A percentile compares a stretch with the other conserved stretches of the same genome.
phyloP scores from a whole-genome alignment of 1,140 invertebrate species.

The Drosophila pseudoananassae region DNA sequence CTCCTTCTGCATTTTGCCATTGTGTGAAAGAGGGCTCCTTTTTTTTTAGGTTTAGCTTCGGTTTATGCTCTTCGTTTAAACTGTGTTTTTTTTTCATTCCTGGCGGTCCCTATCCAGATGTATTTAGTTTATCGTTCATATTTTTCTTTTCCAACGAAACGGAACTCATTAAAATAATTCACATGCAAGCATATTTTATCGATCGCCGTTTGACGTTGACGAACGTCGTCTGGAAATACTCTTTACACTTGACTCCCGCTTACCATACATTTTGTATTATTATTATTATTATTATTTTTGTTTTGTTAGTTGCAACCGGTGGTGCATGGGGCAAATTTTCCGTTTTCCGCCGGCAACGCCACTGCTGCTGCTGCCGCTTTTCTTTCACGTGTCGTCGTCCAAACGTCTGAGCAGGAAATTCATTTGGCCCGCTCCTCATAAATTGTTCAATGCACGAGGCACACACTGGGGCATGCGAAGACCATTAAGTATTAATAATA shows the following conservation, averaged over 20 bases:
- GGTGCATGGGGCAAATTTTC: constrained; percentile 67
- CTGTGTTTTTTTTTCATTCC: constrained; percentile 8
- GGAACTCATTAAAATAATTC: constrained; percentile 82
- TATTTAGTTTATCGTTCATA: constrained; percentile 81
- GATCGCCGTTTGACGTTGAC: constrained; percentile 77
- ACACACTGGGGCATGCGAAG: constrained; percentile 52
- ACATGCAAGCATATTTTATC: constrained; percentile 80
- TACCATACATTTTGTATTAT: constrained; percentile 29
- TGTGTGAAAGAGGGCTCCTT: constrained; percentile 20
- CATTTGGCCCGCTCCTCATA: constrained; percentile 70
- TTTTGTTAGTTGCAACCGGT: constrained; percentile 51
- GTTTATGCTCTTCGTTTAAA: constrained; percentile 4
- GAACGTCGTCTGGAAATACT: constrained; percentile 65
- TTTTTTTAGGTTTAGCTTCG: constrained; percentile 9
- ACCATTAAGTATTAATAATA: constrained; percentile 80
- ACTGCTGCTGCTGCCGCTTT: constrained; percentile 13
- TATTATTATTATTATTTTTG: constrained; percentile 35
- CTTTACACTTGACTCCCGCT: constrained; percentile 30
- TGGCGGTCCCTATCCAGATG: constrained; percentile 54
- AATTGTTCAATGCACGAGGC: constrained; percentile 53
- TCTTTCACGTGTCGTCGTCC: constrained; percentile 45
- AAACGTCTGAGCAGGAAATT: constrained; percentile 75
- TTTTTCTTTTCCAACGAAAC: constrained; percentile 78
- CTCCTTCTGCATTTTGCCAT: constrained; percentile 32
- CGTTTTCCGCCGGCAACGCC: constrained; percentile 59